A percentile compares a stretch with the other conserved stretches of the same genome.
Conservation (phyloP, 2,888 invertebrate genomes). For the Lepidochrysops patricia region DNA sequence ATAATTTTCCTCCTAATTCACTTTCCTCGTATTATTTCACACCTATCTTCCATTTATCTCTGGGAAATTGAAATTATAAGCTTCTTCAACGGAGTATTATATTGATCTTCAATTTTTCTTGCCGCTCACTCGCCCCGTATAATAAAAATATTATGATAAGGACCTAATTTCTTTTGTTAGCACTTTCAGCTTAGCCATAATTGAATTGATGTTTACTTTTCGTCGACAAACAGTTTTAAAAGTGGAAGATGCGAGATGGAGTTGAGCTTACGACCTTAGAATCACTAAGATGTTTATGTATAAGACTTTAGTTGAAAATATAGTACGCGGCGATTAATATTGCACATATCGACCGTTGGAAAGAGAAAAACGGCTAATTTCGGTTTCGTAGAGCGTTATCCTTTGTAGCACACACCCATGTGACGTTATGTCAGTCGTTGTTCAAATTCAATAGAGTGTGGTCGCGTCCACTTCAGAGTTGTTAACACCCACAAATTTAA, state of each 20-base stretch:
- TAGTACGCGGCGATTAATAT: too few species aligned
- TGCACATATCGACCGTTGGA: too few species aligned
- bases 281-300: too few species aligned
- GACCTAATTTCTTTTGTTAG: background rate
- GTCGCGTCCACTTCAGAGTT: too few species aligned
- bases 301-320: too few species aligned
- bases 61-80: constrained; percentile 5
- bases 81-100: constrained; percentile 7
- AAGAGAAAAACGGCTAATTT: too few species aligned
- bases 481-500: too few species aligned
- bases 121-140: background rate
- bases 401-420: too few species aligned
- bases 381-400: too few species aligned
- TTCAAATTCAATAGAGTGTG: too few species aligned
- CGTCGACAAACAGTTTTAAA: background rate
- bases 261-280: background rate
- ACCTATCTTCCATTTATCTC: constrained; percentile 1
- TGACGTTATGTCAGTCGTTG: too few species aligned
- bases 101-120: constrained; percentile 1
- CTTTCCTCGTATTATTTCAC: background rate
- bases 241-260: background rate
- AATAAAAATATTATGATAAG: constrained; percentile 5
- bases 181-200: background rate
- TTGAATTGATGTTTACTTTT: background rate
- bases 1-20: background rate